A percentile compares a stretch with the other conserved stretches of the same genome.
Evolutionary conservation across 2,113 vertebrate genomes (phyloP).

Genomic region (Callithrix jacchus): DNA sequence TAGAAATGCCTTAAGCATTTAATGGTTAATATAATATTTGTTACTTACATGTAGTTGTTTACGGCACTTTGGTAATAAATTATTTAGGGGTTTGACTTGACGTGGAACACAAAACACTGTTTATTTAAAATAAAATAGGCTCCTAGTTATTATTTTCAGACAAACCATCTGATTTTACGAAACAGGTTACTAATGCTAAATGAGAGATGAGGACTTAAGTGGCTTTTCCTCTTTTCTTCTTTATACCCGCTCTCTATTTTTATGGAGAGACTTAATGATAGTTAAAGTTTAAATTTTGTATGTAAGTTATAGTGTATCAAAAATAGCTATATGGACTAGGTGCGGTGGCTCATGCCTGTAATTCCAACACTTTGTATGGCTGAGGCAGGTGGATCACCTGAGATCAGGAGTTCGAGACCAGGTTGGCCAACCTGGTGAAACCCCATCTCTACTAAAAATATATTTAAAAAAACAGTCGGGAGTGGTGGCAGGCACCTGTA

Average conservation of each 20-base stretch:
- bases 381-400: no score
- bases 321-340: not conserved
- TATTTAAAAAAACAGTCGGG: no score
- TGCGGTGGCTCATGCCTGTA: no score
- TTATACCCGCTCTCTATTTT: not conserved
- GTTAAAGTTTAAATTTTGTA: not conserved
- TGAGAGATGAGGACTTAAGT: not conserved
- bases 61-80: not conserved
- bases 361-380: no score
- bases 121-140: not conserved
- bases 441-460: no score
- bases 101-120: not conserved
- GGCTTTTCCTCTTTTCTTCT: not conserved
- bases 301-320: not conserved
- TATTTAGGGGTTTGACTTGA: not conserved
- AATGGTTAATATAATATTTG: not conserved
- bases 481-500: no score
- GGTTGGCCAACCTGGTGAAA: no score
- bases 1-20: not conserved
- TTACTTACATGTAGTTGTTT: not conserved
- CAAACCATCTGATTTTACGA: not conserved
- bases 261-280: not conserved
- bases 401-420: no score
- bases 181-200: not conserved
- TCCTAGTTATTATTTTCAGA: not conserved